Base-by-base conservation (phyloP, 1,140 invertebrate genomes). In the Euwallacea similis region DNA sequence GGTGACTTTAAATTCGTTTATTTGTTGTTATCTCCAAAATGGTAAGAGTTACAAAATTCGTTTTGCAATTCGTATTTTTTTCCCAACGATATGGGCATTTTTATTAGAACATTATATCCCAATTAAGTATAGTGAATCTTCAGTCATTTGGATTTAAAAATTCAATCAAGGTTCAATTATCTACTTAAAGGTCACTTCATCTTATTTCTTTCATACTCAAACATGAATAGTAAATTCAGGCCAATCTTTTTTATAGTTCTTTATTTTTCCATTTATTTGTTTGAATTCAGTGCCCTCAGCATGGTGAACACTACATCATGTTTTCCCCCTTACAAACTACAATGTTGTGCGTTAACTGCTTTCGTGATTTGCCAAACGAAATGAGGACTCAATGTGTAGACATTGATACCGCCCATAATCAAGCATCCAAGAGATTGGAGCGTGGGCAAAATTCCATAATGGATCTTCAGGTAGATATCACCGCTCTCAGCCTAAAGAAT, bases 231-330 rank as follows among this genome's bases (percentile, higher is more conserved):
- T 33, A 33, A 33, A 33, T 33, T 1, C 21, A 33, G 21, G 21
- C 21, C 21, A 33, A 4, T 11, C 7, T 13, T 42, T 56, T 15
- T 6, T 61, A 42, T 50, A 66, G 7, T 42, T 0, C 16, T 9
- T n/a, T 42, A 15, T 69, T 58, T 58, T 15, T 59, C 59, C 15
- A 13, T 68, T 42, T 7, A 15, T 62, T 67, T 56, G 33, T 21
- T 33, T 58, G 21, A 33, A 33, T 80, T 47, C 84, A 90, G 82
- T 91, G 89, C 79, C 79, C 85, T 2, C 83, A 84, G 54, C 89
- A 91, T 77, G 87, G 88, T 10, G 89, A 91, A 79, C 88, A 88
- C 66, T 89, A 88, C 79, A 89, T 90, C 73, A 90, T 90, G 89
- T 91, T 86, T 78, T 89, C 88, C 7, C 87, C 87, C 46, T 84